Evolutionary conservation across 2,113 vertebrate species (phyloP).

Genomic region (Odontesthes bonariensis): DNA sequence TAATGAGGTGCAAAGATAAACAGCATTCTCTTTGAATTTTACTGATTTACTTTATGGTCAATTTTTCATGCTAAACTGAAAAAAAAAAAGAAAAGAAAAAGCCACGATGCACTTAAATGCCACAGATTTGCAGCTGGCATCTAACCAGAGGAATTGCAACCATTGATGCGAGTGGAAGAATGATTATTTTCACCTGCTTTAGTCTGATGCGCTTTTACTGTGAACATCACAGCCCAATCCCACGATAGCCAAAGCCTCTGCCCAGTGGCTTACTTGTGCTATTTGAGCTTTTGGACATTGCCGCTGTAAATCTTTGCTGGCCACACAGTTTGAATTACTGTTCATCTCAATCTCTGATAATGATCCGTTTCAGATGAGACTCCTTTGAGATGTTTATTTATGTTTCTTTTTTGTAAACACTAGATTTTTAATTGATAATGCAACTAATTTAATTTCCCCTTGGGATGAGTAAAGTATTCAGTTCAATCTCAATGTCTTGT

Average conservation of each 20-base stretch:
- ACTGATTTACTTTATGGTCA: neutral
- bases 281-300: slow-evolving; percentile 42
- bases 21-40: neutral
- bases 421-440: no score
- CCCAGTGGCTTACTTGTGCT: slow-evolving; percentile 12
- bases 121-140: slow-evolving; percentile 8
- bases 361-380: no score
- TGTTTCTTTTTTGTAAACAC: no score
- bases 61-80: neutral
- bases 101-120: no score
- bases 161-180: slow-evolving; percentile 45
- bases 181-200: slow-evolving; percentile 62
- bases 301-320: no score
- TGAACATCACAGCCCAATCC: slow-evolving; percentile 38
- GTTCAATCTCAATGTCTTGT: no score
- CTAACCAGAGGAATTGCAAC: slow-evolving; percentile 37
- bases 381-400: no score
- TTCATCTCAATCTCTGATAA: no score
- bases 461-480: no score
- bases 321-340: no score
- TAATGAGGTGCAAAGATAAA: neutral
- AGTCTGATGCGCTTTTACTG: slow-evolving; percentile 18
- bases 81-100: neutral
- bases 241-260: slow-evolving; percentile 32
- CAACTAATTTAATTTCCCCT: no score